These are phyloP conservation scores for Cossypha dichroa DNA, from an alignment of 2,797 vertebrate species.

Conservation along the genomic window DNA sequence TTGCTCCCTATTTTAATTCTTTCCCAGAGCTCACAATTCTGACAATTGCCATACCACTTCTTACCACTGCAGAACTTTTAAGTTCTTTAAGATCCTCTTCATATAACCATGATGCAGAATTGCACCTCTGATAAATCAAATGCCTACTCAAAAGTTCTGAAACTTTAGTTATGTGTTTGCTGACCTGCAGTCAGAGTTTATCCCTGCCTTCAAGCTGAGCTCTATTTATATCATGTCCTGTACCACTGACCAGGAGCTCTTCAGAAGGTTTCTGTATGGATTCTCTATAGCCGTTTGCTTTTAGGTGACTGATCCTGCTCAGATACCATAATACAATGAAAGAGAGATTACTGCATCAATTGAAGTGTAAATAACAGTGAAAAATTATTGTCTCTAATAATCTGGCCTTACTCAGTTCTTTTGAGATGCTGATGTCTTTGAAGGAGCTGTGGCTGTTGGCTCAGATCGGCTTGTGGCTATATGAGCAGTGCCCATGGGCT, in stretches of 20 bases:
- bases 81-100: background rate
- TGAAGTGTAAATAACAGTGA: background rate
- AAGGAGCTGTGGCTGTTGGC: background rate
- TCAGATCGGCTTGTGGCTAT: background rate
- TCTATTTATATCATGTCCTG: accelerated
- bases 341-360: background rate
- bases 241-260: background rate
- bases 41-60: background rate
- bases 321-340: accelerated
- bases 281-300: background rate
- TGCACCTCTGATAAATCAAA: background rate
- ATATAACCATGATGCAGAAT: background rate
- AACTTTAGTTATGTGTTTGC: background rate
- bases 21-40: background rate
- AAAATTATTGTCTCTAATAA: background rate
- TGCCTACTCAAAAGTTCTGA: background rate
- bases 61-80: background rate
- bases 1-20: background rate
- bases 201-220: background rate
- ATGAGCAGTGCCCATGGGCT: background rate
- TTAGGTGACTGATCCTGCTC: background rate
- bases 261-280: background rate
- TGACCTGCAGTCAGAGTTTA: background rate
- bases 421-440: background rate
- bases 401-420: background rate